phyloP scores from a whole-genome alignment of 2,888 invertebrate species.

The Hymenopus coronatus region DNA sequence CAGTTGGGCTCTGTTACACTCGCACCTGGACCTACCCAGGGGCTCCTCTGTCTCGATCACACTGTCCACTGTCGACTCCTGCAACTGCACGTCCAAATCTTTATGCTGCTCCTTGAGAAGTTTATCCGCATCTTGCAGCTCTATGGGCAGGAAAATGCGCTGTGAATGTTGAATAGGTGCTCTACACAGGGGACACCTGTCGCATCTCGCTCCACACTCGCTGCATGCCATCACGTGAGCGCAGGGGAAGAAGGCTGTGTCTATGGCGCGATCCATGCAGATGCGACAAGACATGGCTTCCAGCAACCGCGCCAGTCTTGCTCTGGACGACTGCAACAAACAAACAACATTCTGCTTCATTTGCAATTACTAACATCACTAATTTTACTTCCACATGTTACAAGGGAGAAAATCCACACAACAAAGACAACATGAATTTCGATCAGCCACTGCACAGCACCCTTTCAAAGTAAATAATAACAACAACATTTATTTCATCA shows the following conservation, averaged over 20 bases:
- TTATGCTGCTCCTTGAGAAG: background rate
- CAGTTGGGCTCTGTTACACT: background rate
- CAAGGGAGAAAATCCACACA: no score
- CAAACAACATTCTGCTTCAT: background rate
- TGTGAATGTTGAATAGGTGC: slow-evolving; percentile 66
- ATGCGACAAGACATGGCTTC: slow-evolving; percentile 80
- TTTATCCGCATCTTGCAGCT: slow-evolving; percentile 22
- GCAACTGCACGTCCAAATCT: background rate
- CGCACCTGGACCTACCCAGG: background rate
- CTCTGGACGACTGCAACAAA: background rate
- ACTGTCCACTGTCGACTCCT: background rate
- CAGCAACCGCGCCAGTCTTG: slow-evolving; percentile 50
- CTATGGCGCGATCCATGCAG: slow-evolving; percentile 81
- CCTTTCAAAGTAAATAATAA: no score
- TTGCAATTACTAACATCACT: no score
- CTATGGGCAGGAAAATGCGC: slow-evolving; percentile 63
- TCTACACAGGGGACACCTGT: slow-evolving; percentile 73
- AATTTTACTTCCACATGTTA: no score
- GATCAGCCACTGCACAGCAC: no score
- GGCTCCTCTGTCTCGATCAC: background rate
- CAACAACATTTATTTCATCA: no score
- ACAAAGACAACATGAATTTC: no score
- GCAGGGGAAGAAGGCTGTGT: slow-evolving; percentile 83
- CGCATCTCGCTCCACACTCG: slow-evolving; percentile 71
- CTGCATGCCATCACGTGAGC: slow-evolving; percentile 82